Evolutionary conservation across 2,797 vertebrate species (phyloP), one percentile per base, ranked within the genome.

Genomic region (Acanthurus leucopareius): DNA sequence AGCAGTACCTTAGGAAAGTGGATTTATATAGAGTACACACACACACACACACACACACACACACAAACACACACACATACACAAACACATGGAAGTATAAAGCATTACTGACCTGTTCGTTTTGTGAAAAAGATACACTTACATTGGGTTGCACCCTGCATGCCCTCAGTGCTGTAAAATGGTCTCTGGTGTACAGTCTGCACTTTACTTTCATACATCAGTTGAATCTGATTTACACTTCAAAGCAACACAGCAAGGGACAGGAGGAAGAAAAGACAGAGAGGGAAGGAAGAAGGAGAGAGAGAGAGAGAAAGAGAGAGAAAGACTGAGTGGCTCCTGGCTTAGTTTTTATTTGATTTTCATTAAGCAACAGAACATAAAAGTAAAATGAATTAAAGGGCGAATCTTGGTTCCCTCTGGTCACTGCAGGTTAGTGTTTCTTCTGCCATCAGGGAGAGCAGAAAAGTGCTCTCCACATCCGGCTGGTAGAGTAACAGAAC

Each of bases 211-310:
- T 91, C 80, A 76, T 89, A 91, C 89, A 93, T 92, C 90, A 91
- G 87, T 88, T 68, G 78, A 86, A 93, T 93, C 87, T 91, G 90
- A 94, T 95, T 95, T 93, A 82, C 93, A 95, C 92, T 94, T 95
- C 94, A 95, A 95, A 94, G 91, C 70, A 62, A 59, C 52, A 20
- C 62, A 61, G 80, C 7, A 10, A 73, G 82, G 60, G 70, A 83
- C 60, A 74, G 22, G 60, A 35, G 19, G 75, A 44, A 67, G 67
- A 60, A 72, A 51, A 60, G 74, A 63, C 10, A 13, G 52, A 28
- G 57, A 54, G 52, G 59, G 49, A 52, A 56, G 57, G 42, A n/a
- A 61, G 53, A 38, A 45, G 62, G 53, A 5, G 22, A 57, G 45
- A 38, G 22, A 57, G 45, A 38, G 35, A 54, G 35, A 49, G 28